Conservation (phyloP, 2,113 vertebrate species). For the Muntiacus muntjak region DNA sequence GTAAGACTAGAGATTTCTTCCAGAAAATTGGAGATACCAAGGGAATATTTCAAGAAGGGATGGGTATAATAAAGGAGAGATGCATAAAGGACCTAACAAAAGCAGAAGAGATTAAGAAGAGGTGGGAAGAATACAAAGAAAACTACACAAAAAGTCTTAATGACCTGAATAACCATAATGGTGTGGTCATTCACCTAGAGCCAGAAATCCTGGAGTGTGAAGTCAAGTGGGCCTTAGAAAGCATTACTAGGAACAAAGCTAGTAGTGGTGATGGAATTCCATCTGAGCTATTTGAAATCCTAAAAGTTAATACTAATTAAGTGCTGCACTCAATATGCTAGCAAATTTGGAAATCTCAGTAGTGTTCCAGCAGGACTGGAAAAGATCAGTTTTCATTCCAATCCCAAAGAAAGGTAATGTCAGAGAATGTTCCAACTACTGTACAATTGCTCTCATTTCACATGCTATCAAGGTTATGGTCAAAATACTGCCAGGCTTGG, state of each 20-base stretch:
- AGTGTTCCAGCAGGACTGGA: neutral
- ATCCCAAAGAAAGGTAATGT: neutral
- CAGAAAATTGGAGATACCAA: neutral
- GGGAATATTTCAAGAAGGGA: neutral
- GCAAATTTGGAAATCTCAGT: neutral
- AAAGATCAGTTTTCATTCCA: neutral
- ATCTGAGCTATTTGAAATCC: neutral
- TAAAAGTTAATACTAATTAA: neutral
- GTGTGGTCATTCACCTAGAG: neutral
- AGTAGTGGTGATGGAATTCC: neutral
- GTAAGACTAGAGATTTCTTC: neutral
- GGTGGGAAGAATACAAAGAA: neutral
- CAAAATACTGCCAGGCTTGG: neutral
- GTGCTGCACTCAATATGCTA: neutral
- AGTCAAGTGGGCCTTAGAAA: neutral
- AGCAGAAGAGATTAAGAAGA: neutral
- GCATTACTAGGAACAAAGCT: neutral
- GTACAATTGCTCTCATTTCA: neutral
- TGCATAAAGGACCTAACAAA: neutral
- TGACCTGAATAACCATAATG: fast-evolving
- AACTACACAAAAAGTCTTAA: neutral
- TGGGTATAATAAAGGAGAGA: neutral
- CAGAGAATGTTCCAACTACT: neutral
- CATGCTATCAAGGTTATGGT: neutral
- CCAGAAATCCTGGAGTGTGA: neutral